Evolutionary conservation across 1,140 invertebrate genomes (phyloP), one percentile per base, ranked within the genome.

Genomic region (Drosophila eugracilis): DNA sequence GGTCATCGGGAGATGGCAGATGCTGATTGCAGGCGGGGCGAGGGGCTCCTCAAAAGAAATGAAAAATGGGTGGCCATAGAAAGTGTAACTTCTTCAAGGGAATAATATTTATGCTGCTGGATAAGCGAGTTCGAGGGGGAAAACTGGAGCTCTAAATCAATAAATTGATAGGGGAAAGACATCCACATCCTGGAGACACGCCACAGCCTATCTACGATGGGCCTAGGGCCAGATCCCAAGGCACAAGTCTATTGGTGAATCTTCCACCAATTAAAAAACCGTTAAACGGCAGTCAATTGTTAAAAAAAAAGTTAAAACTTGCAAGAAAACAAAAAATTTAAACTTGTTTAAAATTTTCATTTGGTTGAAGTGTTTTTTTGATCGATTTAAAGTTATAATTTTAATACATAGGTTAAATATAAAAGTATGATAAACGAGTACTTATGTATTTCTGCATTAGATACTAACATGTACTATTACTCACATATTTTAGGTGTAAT

Each of bases 1-100:
- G 80, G 80, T 84, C 80, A 85, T 85, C 80, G 59, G 55, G 48
- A 52, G 63, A 67, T 55, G 63, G 60, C 63, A 67, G 37, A 67
- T 66, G 63, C 63, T 67, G 63, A 67, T 67, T 67, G 63, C 63
- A 17, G 37, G 60, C 22, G 54, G 58, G 28, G 9, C n/a, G 9
- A 10, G 36, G 44, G 26, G 28, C 53, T 10, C 6, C 9, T n/a
- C 34, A 24, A 48, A 44, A 10, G 42, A 44, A 50, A 39, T 48
- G 39, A 62, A 53, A 72, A 36, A 60, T 75, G 70, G 44, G 59
- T 67, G 71, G 79, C 59, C 41, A 44, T 21, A 57, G 72, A 80
- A 85, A 85, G 66, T 86, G 76, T 80, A 73, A 85, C 62, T 76
- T 66, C 28, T 57, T 58, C 54, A 24, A 34, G 44, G 37, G 15